Conservation (phyloP, 2,888 invertebrate species). For the Nomada ferruginata region DNA sequence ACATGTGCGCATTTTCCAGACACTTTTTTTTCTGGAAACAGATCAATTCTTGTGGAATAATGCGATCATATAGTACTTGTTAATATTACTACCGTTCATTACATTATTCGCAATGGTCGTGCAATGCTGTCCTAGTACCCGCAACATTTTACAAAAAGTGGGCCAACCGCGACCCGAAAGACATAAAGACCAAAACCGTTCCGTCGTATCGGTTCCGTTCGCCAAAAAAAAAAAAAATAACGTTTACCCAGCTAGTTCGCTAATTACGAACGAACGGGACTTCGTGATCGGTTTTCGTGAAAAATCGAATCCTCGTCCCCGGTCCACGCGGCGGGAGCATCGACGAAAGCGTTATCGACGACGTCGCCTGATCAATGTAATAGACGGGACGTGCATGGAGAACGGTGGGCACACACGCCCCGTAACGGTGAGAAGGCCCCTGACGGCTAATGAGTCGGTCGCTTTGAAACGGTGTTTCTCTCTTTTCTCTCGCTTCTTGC, state of each 20-base stretch:
- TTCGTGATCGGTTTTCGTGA: constrained; percentile 42
- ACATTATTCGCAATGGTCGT: too few relatives aligned
- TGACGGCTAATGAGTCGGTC: constrained; percentile 74
- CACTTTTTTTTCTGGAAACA: neutral
- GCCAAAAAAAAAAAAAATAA: neutral
- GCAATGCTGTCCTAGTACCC: too few relatives aligned
- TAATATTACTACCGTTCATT: too few relatives aligned
- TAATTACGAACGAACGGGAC: constrained; percentile 11
- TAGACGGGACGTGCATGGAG: constrained; percentile 34
- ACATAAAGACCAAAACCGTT: neutral
- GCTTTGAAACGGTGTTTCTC: constrained; percentile 74
- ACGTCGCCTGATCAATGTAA: constrained; percentile 44
- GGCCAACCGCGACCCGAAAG: too few relatives aligned
- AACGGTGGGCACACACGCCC: constrained; percentile 35
- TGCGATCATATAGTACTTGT: too few relatives aligned
- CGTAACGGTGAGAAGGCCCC: constrained; percentile 58
- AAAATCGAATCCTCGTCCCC: constrained; percentile 36
- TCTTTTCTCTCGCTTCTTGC: constrained; percentile 59
- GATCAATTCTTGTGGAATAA: too few relatives aligned
- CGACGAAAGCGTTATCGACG: constrained; percentile 31
- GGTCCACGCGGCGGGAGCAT: neutral
- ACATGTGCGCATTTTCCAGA: neutral
- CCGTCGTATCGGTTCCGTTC: neutral
- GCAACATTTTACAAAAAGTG: too few relatives aligned
- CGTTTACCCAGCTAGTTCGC: constrained; percentile 6